phyloP scores from a whole-genome alignment of 2,888 invertebrate genomes.

The Elegia similella region DNA sequence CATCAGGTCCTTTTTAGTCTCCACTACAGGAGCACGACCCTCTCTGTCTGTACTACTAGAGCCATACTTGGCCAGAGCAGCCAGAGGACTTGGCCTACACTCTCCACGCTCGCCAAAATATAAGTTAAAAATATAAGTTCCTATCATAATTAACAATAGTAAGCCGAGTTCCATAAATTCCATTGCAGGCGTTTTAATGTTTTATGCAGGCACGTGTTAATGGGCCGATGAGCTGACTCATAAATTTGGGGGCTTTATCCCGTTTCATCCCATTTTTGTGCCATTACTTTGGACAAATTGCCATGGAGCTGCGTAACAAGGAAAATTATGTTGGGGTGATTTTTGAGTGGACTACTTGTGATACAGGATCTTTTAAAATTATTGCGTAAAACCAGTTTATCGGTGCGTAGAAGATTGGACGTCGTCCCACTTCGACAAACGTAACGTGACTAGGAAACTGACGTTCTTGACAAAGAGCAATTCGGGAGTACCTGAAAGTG shows the following conservation, averaged over 20 bases:
- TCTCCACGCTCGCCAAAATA: too few species aligned
- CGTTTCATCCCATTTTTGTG: constrained; percentile 67
- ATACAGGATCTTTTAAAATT: background rate
- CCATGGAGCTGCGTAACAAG: constrained; percentile 41
- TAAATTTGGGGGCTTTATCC: constrained; percentile 69
- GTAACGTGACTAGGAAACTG: too few species aligned
- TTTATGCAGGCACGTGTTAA: constrained; percentile 76
- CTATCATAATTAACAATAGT: constrained; percentile 65
- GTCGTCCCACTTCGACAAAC: too few species aligned
- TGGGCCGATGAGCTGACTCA: constrained; percentile 65
- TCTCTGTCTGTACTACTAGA: too few species aligned
- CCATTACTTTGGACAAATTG: constrained; percentile 57
- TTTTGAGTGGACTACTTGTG: constrained; percentile 12
- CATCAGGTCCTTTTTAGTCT: too few species aligned
- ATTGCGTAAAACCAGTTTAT: background rate
- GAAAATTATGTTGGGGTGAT: constrained; percentile 15
- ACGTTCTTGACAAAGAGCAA: too few species aligned
- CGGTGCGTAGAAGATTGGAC: too few species aligned
- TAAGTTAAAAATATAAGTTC: background rate
- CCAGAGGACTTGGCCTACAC: too few species aligned
- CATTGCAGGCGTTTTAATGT: constrained; percentile 71
- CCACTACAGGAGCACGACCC: too few species aligned
- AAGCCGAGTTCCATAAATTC: constrained; percentile 66
- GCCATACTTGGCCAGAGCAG: too few species aligned
- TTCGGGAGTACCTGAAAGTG: too few species aligned